These are phyloP conservation scores for Tauraco erythrolophus DNA, from an alignment of 2,113 vertebrate species.

Conservation along the genomic window DNA sequence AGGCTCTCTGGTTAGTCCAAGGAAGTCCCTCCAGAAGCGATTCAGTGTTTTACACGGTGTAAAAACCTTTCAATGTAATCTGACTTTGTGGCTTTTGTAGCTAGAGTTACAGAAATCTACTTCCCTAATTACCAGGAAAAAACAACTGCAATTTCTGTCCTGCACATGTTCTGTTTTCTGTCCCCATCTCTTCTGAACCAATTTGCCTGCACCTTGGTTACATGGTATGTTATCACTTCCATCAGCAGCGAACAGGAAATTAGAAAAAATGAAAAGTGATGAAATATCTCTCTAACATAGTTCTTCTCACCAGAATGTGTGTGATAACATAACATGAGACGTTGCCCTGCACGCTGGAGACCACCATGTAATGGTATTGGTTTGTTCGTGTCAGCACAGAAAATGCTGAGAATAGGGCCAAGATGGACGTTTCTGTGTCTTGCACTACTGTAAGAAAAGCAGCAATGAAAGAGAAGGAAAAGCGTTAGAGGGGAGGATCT, in stretches of 20 bases:
- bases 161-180: neutral
- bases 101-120: neutral
- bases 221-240: neutral
- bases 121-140: neutral
- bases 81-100: neutral
- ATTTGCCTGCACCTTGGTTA: neutral
- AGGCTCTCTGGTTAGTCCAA: neutral
- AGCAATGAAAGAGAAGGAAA: neutral
- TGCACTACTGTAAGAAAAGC: neutral
- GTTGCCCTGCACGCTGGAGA: neutral
- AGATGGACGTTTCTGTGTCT: neutral
- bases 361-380: neutral
- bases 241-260: neutral
- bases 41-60: neutral
- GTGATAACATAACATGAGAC: neutral
- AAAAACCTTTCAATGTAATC: neutral
- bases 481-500: neutral
- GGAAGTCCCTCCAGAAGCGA: neutral
- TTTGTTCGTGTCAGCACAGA: neutral
- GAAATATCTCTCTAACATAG: neutral
- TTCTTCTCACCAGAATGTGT: neutral
- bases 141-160: neutral
- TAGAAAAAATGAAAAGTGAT: neutral
- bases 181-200: neutral
- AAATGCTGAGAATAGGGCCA: neutral